Base-by-base conservation (phyloP, 2,888 invertebrate species). In the Tetramorium bicarinatum region DNA sequence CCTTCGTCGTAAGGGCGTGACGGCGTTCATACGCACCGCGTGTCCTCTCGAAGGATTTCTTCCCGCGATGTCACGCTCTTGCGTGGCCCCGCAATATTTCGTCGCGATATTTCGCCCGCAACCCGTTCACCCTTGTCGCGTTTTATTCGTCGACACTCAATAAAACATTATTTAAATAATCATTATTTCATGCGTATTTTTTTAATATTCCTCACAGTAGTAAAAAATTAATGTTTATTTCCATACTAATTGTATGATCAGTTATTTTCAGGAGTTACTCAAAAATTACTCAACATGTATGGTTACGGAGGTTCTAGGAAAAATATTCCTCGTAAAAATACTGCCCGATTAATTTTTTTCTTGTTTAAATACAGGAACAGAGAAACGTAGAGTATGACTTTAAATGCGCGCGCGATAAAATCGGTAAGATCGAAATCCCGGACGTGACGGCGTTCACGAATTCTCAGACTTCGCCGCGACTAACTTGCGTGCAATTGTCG, bases 401-500 rank as follows among this genome's bases (percentile, higher is more conserved):
- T 38, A 49, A 49, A 64, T 21, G 15, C 34, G 25, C 29, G 18
- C 34, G 15, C 21, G 66, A 66, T 67, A 67, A 41, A 18, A 25
- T 54, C 29, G 18, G 25, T 25, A 84, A 88, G 85, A 84, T 49
- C 82, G 66, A 61, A 83, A 88, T 85, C 83, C 75, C 86, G 49
- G 9, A 67, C 67, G 41, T 56, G 69, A 80, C 38, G 71, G 61
- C 67, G 44, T 66, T 82, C 75, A 29, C 67, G 52, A 82, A 82
- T 75, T 66, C 81, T 41, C 64, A 29, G 47, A 83, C 71, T 84
- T 87, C 80, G 85, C 80, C 67, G 15, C 80, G 72, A 84, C 82
- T 88, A 87, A 87, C 87, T 88, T 87, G 61, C 80, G 81, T 80
- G 87, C 83, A 87, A 88, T 87, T 87, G 87, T 84, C 74, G 83